Evolutionary conservation across 2,113 vertebrate species (phyloP), one percentile per base, ranked within the genome.

Genomic region (zebrafish (Danio rerio)): DNA sequence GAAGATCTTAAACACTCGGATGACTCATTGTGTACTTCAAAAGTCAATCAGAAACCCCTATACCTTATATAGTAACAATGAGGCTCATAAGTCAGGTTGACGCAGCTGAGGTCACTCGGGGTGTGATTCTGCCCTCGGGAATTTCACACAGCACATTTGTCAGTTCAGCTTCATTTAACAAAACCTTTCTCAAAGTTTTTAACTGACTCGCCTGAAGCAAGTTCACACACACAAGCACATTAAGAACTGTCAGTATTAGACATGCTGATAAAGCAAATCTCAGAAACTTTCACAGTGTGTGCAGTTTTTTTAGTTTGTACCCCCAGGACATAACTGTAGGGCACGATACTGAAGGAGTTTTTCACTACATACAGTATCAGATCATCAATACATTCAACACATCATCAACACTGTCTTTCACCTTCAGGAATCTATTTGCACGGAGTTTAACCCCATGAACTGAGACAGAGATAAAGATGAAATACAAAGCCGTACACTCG

Each of bases 71-170:
- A n/a, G 43, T 63, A 63, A 63, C 59, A 50, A 77, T 77, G 75
- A 63, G 59, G 9, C 18, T 76, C 56, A 58, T 77, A 21, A 62
- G 9, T 63, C 58, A 77, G 58, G 55, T n/a, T 61, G 74, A 77
- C 74, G 31, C 74, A 49, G 45, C 47, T 63, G 45, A 78, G 75
- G 59, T 78, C 75, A 78, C 13, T 15, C n/a, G 31, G 45, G 59
- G 18, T 78, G 75, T 50, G 75, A 78, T 78, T 78, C 59, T 78
- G 59, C 75, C 16, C 21, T 8, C 15, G 59, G 75, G 75, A 63
- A 40, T 78, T 78, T 78, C 75, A 63, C 75, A 78, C 47, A 52
- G 73, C 55, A 47, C 61, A 76, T 76, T 76, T 0, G 42, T 61
- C 56, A 76, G 43, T 43, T 76, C 73, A 76, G 75, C 75, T 63